phyloP scores from a whole-genome alignment of 1,140 invertebrate genomes.

The Pseudomyrmex cubaensis region DNA sequence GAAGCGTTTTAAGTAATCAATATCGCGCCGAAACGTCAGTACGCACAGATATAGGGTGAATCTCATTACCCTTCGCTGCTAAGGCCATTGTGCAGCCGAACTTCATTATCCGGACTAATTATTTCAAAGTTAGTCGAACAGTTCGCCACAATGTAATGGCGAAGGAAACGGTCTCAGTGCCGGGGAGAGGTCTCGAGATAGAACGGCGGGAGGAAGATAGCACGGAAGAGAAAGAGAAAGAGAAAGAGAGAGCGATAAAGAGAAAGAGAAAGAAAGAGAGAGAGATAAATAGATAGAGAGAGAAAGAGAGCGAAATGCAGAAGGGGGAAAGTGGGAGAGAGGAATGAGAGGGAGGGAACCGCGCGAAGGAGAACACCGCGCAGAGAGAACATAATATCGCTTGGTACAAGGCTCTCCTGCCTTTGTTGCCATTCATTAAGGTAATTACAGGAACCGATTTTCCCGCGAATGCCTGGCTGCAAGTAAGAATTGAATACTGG shows the following conservation, averaged over 20 bases:
- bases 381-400: constrained; percentile 67
- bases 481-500: constrained; percentile 65
- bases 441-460: constrained; percentile 77
- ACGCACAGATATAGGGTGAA: constrained; percentile 63
- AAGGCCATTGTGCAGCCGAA: constrained; percentile 79
- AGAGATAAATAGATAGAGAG: constrained; percentile 16
- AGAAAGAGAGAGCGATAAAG: neutral
- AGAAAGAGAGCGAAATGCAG: constrained; percentile 4
- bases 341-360: constrained; percentile 13
- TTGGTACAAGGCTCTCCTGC: constrained; percentile 58
- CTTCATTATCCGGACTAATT: constrained; percentile 84
- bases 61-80: constrained; percentile 77
- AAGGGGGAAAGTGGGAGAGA: neutral
- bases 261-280: constrained; percentile 13
- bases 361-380: constrained; percentile 45
- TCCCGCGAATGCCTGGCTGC: constrained; percentile 59
- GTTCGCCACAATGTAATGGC: constrained; percentile 83
- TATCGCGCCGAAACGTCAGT: constrained; percentile 75
- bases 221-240: constrained; percentile 22
- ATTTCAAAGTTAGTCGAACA: constrained; percentile 84
- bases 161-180: constrained; percentile 78
- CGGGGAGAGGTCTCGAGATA: constrained; percentile 55
- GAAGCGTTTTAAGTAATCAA: constrained; percentile 75
- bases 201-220: constrained; percentile 42
- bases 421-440: constrained; percentile 78